These are phyloP conservation scores for Cotesia glomerata DNA, from an alignment of 1,140 invertebrate genomes.

Conservation along the genomic window DNA sequence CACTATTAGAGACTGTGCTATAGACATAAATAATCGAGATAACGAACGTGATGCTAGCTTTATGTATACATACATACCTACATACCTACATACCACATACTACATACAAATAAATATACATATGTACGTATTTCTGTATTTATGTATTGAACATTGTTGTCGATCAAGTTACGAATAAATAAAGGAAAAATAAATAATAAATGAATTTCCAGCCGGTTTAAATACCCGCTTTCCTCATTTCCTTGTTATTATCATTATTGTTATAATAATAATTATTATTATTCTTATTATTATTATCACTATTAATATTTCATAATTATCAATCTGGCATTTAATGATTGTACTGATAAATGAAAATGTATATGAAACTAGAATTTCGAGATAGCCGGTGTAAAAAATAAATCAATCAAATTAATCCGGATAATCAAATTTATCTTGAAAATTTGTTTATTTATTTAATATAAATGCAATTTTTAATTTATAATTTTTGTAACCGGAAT, in stretches of 20 bases:
- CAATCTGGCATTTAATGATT: slow-evolving; percentile 32
- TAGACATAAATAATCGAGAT: slow-evolving; percentile 38
- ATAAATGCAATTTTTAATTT: neutral
- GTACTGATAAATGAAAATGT: too few species aligned
- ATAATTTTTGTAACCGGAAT: neutral
- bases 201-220: slow-evolving; percentile 7
- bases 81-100: too few species aligned
- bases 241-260: slow-evolving; percentile 14
- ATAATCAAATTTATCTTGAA: too few species aligned
- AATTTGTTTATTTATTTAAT: too few species aligned
- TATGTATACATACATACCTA: slow-evolving; percentile 29
- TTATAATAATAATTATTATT: neutral
- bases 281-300: slow-evolving; percentile 45
- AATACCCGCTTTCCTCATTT: slow-evolving; percentile 10
- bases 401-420: neutral
- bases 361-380: slow-evolving; percentile 31
- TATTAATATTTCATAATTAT: slow-evolving; percentile 56
- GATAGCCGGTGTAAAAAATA: slow-evolving; percentile 30
- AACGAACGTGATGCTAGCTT: slow-evolving; percentile 37
- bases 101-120: too few species aligned
- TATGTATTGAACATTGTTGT: slow-evolving; percentile 39
- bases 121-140: too few species aligned
- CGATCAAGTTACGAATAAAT: slow-evolving; percentile 38
- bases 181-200: neutral
- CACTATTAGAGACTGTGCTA: slow-evolving; percentile 30